phyloP scores from a whole-genome alignment of 2,888 invertebrate species.

The Latrodectus hesperus region DNA sequence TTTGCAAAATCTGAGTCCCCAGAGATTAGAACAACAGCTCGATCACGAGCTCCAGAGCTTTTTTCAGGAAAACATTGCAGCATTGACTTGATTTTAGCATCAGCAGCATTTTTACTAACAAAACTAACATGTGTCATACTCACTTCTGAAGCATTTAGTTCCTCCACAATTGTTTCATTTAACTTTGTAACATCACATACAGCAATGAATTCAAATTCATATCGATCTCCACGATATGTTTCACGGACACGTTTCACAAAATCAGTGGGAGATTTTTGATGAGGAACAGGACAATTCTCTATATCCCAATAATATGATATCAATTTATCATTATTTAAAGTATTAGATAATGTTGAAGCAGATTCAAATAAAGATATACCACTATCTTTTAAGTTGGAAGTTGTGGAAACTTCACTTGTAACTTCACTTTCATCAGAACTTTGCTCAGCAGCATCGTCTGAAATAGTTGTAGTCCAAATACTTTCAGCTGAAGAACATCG shows the following conservation, averaged over 20 bases:
- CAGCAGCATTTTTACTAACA: conserved; percentile 87
- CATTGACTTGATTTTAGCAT: conserved; percentile 88
- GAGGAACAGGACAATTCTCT: conserved; percentile 91
- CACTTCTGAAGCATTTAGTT: conserved; percentile 89
- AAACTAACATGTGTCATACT: conserved; percentile 89
- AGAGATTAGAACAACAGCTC: conserved; percentile 73
- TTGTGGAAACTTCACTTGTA: conserved; percentile 28
- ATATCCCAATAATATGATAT: conserved; percentile 95
- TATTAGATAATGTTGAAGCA: not conserved
- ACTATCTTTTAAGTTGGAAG: conserved; percentile 21
- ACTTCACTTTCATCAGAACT: conserved; percentile 23
- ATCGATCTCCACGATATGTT: conserved; percentile 79
- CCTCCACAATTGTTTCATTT: conserved; percentile 83
- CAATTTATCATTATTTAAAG: conserved; percentile 14
- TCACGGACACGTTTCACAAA: conserved; percentile 82
- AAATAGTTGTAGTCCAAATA: conserved; percentile 31
- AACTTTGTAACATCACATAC: conserved; percentile 92
- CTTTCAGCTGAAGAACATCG: conserved; percentile 21
- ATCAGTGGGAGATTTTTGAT: conserved; percentile 85
- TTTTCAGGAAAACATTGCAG: conserved; percentile 88
- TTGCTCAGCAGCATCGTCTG: conserved; percentile 23
- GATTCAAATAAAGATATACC: not conserved
- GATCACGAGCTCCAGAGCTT: conserved; percentile 75
- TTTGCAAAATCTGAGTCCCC: conserved; percentile 71
- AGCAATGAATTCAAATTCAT: conserved; percentile 90